Percentiles rank a stretch among this genome's conserved stretches.
Conservation (phyloP, 1,140 invertebrate species). For the Prorops nasuta region DNA sequence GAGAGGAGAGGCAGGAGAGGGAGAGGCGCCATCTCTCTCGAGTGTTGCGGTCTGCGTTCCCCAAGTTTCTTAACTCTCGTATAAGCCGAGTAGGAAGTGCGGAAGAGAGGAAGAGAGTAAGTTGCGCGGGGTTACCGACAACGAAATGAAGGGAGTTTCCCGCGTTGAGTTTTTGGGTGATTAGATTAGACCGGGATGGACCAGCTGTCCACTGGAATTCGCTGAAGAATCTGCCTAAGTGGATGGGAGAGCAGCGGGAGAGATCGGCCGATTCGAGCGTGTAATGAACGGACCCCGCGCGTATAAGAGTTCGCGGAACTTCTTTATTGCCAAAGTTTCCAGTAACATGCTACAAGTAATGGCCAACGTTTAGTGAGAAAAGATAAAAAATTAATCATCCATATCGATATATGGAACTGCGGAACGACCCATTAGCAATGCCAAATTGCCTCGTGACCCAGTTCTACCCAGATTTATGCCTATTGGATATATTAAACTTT, state of each 20-base stretch:
- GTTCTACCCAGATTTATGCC: too few relatives aligned
- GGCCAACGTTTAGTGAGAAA: constrained; percentile 15
- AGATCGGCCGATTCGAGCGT: constrained; percentile 26
- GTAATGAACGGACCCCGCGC: constrained; percentile 33
- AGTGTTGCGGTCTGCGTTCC: constrained; percentile 32
- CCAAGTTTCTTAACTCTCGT: constrained; percentile 43
- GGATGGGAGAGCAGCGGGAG: constrained; percentile 32
- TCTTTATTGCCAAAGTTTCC: constrained; percentile 34
- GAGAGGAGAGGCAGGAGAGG: too few relatives aligned
- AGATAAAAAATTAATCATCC: constrained; percentile 25
- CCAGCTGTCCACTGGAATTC: constrained; percentile 45
- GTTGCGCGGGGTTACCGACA: constrained; percentile 15
- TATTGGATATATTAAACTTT: too few relatives aligned
- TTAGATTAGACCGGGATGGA: constrained; percentile 45
- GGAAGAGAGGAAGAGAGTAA: not conserved
- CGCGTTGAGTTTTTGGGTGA: constrained; percentile 41
- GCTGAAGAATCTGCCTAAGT: constrained; percentile 43
- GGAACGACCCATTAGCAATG: too few relatives aligned
- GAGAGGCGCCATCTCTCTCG: constrained; percentile 26
- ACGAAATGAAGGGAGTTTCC: constrained; percentile 43
- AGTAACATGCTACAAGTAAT: constrained; percentile 15
- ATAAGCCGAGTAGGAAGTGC: constrained; percentile 26
- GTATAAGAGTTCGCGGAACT: constrained; percentile 29
- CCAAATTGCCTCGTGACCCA: too few relatives aligned
- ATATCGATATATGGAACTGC: too few relatives aligned